A percentile compares a stretch with the other conserved stretches of the same genome.
Conservation (phyloP, 2,113 vertebrate species). For the Sphyrna mokarran region DNA sequence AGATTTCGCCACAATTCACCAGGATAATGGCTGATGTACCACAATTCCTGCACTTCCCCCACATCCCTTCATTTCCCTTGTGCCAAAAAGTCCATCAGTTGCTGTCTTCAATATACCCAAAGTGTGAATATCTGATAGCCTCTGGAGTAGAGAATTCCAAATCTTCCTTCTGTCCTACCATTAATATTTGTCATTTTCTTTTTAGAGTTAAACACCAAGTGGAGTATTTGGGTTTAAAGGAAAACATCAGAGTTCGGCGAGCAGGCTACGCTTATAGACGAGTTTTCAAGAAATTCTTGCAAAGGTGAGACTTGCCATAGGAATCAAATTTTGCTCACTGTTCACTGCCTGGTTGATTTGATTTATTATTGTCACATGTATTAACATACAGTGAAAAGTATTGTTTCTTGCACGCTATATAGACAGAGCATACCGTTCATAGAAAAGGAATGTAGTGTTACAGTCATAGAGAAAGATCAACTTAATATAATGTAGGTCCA, state of each 20-base stretch:
- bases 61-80: not conserved
- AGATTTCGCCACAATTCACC: too few relatives aligned
- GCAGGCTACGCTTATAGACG: conserved; percentile 93
- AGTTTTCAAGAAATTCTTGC: conserved; percentile 88
- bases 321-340: not conserved
- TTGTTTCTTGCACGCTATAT: too few relatives aligned
- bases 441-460: too few relatives aligned
- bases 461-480: too few relatives aligned
- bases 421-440: too few relatives aligned
- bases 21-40: too few relatives aligned
- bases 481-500: too few relatives aligned
- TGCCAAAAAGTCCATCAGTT: not conserved
- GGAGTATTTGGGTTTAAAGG: conserved; percentile 91
- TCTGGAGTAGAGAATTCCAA: not conserved
- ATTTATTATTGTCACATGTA: not conserved
- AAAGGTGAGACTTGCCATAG: conserved; percentile 64
- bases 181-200: conserved; percentile 36
- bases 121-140: not conserved
- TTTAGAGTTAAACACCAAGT: conserved; percentile 93
- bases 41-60: too few relatives aligned
- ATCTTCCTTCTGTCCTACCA: not conserved
- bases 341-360: too few relatives aligned
- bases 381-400: too few relatives aligned
- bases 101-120: not conserved
- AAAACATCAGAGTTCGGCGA: conserved; percentile 91